These are phyloP conservation scores for Pachyramphus minor DNA, from an alignment of 2,113 vertebrate species.

Conservation along the genomic window DNA sequence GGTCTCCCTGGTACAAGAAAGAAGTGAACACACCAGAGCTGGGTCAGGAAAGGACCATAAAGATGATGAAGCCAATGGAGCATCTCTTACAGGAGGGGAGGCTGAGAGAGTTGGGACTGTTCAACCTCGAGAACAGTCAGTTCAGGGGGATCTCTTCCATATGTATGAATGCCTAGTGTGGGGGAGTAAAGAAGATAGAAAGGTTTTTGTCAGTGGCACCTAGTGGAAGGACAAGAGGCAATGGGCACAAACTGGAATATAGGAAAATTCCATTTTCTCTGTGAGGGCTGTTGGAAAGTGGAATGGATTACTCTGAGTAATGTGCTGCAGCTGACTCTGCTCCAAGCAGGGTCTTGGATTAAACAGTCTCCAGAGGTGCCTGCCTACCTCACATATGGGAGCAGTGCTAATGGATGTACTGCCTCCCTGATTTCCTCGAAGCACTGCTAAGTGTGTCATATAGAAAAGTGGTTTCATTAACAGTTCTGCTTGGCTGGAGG, in stretches of 20 bases:
- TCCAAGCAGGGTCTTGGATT: neutral
- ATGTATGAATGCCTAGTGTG: too few species aligned
- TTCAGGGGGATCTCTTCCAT: neutral
- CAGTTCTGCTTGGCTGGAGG: neutral
- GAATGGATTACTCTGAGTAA: neutral
- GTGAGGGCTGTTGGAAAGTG: neutral
- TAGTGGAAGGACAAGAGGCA: neutral
- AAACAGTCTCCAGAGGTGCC: neutral
- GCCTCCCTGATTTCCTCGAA: neutral
- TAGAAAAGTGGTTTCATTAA: neutral
- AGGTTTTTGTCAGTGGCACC: neutral
- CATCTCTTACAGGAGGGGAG: neutral
- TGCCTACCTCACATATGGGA: neutral
- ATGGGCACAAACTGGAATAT: neutral
- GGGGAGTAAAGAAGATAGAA: neutral
- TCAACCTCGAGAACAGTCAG: neutral
- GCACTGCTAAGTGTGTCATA: neutral
- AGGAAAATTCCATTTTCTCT: neutral
- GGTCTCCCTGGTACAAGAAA: neutral
- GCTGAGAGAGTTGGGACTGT: neutral
- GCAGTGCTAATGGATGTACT: neutral
- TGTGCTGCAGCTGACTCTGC: neutral
- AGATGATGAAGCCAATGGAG: neutral
- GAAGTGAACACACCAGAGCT: neutral
- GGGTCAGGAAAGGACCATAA: neutral